Conservation (phyloP, 2,113 vertebrate genomes). For the Xyliphius kryptos region DNA sequence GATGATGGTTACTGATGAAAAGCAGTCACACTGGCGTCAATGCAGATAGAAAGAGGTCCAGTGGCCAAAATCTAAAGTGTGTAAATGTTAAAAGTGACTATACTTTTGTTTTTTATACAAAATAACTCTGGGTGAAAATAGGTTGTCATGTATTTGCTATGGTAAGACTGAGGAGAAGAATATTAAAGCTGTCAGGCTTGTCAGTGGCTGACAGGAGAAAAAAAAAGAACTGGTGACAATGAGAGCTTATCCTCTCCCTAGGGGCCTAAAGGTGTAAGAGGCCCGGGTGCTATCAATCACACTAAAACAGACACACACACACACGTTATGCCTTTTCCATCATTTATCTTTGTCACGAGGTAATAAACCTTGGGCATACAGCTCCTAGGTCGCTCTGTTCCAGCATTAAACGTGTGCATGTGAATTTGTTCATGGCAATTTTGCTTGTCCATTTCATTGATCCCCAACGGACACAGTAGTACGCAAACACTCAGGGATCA, state of each 20-base stretch:
- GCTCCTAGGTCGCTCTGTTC: neutral
- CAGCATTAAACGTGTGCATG: neutral
- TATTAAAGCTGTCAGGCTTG: slow-evolving; percentile 3
- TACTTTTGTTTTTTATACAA: no score
- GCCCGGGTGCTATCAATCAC: slow-evolving; percentile 23
- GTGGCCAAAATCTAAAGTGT: no score
- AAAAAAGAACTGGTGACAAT: slow-evolving; percentile 22
- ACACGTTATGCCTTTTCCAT: neutral
- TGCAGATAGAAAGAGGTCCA: no score
- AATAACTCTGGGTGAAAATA: no score
- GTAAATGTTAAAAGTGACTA: no score
- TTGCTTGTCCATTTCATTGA: slow-evolving; percentile 3
- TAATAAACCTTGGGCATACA: slow-evolving; percentile 1
- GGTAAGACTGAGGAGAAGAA: slow-evolving; percentile 12
- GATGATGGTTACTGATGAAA: no score
- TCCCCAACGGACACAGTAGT: slow-evolving; percentile 1
- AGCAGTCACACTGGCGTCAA: no score
- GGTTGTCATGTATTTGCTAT: slow-evolving; percentile 13
- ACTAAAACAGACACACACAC: slow-evolving; percentile 17
- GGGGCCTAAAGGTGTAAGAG: slow-evolving; percentile 29
- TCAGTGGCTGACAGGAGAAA: slow-evolving; percentile 4
- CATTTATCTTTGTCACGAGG: slow-evolving; percentile 21
- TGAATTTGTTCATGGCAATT: slow-evolving; percentile 5
- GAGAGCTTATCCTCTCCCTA: slow-evolving; percentile 32
- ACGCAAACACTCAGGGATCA: slow-evolving; percentile 12